Conservation (phyloP, 2,888 invertebrate genomes). For the Drosophila ezoana region DNA sequence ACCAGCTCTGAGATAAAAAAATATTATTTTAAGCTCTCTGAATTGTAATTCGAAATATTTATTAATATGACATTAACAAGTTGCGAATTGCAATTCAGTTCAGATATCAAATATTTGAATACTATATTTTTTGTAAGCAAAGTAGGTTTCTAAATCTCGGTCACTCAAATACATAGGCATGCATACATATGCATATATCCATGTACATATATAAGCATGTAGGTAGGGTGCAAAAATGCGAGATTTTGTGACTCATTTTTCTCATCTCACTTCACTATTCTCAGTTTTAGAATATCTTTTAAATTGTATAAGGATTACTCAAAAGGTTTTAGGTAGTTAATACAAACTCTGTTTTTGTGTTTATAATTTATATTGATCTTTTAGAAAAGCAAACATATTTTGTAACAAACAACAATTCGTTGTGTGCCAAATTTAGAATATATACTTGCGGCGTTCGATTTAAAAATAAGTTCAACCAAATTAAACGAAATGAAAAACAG, state of each 20-base stretch:
- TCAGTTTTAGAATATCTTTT: background rate
- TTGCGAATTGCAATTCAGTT: too few relatives aligned
- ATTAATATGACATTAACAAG: too few relatives aligned
- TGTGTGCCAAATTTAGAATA: constrained; percentile 65
- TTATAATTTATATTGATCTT: constrained; percentile 12
- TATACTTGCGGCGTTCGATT: constrained; percentile 57
- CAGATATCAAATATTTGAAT: too few relatives aligned
- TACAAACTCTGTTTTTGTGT: constrained; percentile 20
- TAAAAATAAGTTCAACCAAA: constrained; percentile 67
- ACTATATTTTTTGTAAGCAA: too few relatives aligned
- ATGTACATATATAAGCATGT: background rate
- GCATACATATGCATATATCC: background rate
- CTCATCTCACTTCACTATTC: background rate
- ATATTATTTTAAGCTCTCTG: too few relatives aligned
- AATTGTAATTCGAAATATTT: too few relatives aligned
- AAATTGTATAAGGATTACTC: background rate
- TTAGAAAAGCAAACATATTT: constrained; percentile 61
- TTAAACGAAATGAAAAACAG: constrained; percentile 57
- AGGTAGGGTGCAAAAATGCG: too few relatives aligned
- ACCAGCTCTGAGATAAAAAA: too few relatives aligned
- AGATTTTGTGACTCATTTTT: too few relatives aligned
- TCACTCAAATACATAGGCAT: too few relatives aligned
- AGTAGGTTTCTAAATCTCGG: too few relatives aligned
- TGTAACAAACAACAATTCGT: constrained; percentile 66
- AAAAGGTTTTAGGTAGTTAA: background rate